A percentile compares a stretch with the other conserved stretches of the same genome.
These are phyloP conservation scores for Pseudomyrmex pallidus DNA, from an alignment of 1,140 invertebrate genomes.

Conservation along the genomic window DNA sequence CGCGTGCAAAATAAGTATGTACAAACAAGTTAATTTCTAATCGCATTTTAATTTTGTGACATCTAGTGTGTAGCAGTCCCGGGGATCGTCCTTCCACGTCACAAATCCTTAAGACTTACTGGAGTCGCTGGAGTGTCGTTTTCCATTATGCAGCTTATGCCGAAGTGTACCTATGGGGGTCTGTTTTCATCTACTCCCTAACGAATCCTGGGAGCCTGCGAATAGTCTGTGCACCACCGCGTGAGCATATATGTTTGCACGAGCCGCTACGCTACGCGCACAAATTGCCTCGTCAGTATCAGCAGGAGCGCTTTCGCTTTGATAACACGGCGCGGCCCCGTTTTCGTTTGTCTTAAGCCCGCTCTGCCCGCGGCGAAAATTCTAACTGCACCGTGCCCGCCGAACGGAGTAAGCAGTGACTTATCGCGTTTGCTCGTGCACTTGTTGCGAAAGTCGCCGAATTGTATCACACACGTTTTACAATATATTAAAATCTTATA, in stretches of 20 bases:
- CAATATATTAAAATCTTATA: background rate
- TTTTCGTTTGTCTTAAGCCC: slow-evolving; percentile 55
- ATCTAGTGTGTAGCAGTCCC: slow-evolving; percentile 38
- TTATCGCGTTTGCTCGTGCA: slow-evolving; percentile 30
- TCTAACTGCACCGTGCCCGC: slow-evolving; percentile 42
- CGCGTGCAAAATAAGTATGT: background rate
- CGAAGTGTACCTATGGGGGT: slow-evolving; percentile 68
- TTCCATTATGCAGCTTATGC: slow-evolving; percentile 66
- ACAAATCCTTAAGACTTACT: slow-evolving; percentile 53
- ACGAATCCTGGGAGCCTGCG: slow-evolving; percentile 51
- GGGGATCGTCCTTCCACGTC: slow-evolving; percentile 42
- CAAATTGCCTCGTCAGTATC: slow-evolving; percentile 63
- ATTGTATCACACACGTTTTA: background rate
- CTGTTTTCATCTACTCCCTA: slow-evolving; percentile 54
- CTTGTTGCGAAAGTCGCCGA: slow-evolving; percentile 30
- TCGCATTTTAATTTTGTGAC: background rate
- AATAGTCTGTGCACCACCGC: slow-evolving; percentile 45
- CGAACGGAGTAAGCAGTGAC: slow-evolving; percentile 40
- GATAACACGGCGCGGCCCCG: slow-evolving; percentile 33
- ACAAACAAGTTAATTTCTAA: no score
- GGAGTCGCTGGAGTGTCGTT: slow-evolving; percentile 68
- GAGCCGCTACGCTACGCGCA: slow-evolving; percentile 47
- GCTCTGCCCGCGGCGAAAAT: slow-evolving; percentile 53
- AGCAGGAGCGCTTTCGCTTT: slow-evolving; percentile 52
- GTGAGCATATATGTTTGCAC: slow-evolving; percentile 51